These are phyloP conservation scores for Sialia sialis DNA, from an alignment of 2,113 vertebrate genomes.

Conservation along the genomic window DNA sequence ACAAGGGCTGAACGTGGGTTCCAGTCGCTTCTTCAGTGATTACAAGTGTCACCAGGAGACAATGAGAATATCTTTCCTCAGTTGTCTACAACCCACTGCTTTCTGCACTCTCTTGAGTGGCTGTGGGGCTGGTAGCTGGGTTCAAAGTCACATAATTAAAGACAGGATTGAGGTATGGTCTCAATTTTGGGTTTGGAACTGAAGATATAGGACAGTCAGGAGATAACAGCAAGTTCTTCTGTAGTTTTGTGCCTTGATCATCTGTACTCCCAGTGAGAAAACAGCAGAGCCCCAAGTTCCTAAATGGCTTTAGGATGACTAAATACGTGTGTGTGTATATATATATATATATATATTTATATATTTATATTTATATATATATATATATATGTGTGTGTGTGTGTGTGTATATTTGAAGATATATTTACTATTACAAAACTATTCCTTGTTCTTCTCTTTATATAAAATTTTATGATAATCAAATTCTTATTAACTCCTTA, in stretches of 20 bases:
- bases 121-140: background rate
- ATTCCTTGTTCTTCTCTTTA: background rate
- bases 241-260: background rate
- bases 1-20: background rate
- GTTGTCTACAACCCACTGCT: background rate
- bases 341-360: no score
- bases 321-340: background rate
- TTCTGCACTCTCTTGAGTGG: background rate
- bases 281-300: background rate
- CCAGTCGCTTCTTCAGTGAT: background rate
- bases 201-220: background rate
- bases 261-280: background rate
- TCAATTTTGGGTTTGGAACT: background rate
- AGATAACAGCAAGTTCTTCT: background rate
- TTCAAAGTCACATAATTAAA: background rate
- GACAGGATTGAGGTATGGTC: background rate
- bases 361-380: no score
- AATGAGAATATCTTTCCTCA: background rate
- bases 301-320: background rate
- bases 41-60: background rate
- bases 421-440: background rate
- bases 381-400: background rate
- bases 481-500: background rate
- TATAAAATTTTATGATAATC: background rate
- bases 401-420: background rate